Evolutionary conservation across 1,140 invertebrate genomes (phyloP).

Genomic region (Brachionus sp.): DNA sequence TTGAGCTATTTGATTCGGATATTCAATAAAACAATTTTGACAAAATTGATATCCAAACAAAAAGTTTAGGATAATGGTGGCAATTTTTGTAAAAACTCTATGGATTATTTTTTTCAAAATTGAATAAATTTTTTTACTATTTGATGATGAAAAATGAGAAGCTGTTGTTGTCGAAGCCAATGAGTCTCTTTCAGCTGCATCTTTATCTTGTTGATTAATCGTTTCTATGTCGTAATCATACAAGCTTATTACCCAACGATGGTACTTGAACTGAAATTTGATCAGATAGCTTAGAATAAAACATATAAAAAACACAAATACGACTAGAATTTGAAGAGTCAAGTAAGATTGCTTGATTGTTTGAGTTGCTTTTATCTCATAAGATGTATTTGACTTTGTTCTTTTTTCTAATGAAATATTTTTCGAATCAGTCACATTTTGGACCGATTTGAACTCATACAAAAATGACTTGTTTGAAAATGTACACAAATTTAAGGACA

Average conservation of each 20-base stretch:
- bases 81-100: constrained; percentile 22
- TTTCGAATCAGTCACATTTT: not conserved
- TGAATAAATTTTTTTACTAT: not conserved
- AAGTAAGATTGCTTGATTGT: constrained; percentile 40
- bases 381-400: not conserved
- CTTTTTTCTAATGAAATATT: not conserved
- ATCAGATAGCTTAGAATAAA: constrained; percentile 45
- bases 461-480: constrained; percentile 33
- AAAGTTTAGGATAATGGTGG: constrained; percentile 18
- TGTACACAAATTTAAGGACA: not conserved
- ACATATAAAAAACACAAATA: constrained; percentile 37
- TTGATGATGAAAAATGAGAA: constrained; percentile 23
- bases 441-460: not conserved
- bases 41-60: constrained; percentile 34
- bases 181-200: not conserved
- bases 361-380: not conserved
- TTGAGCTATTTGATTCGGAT: not conserved
- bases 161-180: constrained; percentile 14
- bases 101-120: not conserved
- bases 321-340: constrained; percentile 11
- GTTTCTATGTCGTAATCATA: constrained; percentile 27
- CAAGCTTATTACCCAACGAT: not conserved
- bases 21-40: constrained; percentile 40
- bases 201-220: not conserved
- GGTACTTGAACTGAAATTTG: constrained; percentile 43